These are phyloP conservation scores for Platorchestia sp. DNA, from an alignment of 1,140 invertebrate genomes.

Conservation along the genomic window DNA sequence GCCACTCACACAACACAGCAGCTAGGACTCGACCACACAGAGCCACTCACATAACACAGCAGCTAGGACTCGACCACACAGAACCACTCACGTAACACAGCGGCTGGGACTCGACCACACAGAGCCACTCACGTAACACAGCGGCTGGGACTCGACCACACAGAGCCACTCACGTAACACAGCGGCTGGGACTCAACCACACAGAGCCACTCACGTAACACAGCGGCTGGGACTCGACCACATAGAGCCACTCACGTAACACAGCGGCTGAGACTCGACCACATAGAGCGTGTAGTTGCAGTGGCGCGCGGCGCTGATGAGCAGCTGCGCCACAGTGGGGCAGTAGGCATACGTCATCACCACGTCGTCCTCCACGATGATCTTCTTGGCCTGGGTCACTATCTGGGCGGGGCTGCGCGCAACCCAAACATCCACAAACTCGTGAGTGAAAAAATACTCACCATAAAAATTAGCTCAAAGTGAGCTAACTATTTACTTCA, in stretches of 20 bases:
- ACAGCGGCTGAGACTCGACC: constrained; percentile 32
- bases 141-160: constrained; percentile 41
- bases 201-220: constrained; percentile 13
- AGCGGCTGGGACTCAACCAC: constrained; percentile 40
- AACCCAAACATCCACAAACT: too few relatives aligned
- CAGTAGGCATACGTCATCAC: constrained; percentile 35
- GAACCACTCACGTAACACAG: constrained; percentile 14
- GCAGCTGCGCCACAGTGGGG: not conserved
- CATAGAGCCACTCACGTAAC: constrained; percentile 19
- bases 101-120: constrained; percentile 38
- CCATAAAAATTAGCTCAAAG: too few relatives aligned
- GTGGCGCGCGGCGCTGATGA: constrained; percentile 37
- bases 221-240: constrained; percentile 32
- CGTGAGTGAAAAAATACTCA: too few relatives aligned
- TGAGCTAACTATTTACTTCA: too few relatives aligned
- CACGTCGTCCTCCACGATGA: constrained; percentile 30
- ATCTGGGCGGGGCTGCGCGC: constrained; percentile 3
- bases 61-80: too few relatives aligned
- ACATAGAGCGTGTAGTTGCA: constrained; percentile 49
- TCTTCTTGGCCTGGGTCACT: constrained; percentile 32
- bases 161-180: constrained; percentile 20
- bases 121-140: constrained; percentile 26
- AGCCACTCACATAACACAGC: too few relatives aligned
- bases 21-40: too few relatives aligned
- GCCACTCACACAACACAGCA: too few relatives aligned